These are phyloP conservation scores for Ectropis crepuscularia DNA, from an alignment of 2,888 invertebrate genomes.

Conservation along the genomic window DNA sequence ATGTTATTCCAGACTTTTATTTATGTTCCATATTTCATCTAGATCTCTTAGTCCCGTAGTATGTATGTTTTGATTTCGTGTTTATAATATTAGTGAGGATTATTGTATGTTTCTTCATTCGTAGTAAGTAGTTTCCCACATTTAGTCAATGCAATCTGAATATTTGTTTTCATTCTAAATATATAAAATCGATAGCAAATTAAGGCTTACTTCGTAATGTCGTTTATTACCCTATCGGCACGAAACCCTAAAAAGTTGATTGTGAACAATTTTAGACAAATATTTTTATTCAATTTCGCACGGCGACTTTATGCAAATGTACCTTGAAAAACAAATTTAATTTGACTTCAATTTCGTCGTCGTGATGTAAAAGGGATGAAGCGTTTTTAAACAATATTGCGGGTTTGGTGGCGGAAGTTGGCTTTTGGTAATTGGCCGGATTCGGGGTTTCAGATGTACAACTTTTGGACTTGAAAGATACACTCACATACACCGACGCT, in stretches of 20 bases:
- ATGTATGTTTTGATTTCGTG: no score
- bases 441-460: background rate
- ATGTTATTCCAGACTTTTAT: no score
- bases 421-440: constrained; percentile 26
- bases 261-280: constrained; percentile 37
- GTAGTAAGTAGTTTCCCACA: no score
- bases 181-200: no score
- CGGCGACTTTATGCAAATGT: constrained; percentile 40
- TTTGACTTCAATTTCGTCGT: constrained; percentile 52
- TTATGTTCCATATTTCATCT: no score
- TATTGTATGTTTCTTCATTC: no score
- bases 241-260: constrained; percentile 30
- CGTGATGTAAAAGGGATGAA: constrained; percentile 47
- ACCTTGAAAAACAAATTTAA: constrained; percentile 49
- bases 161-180: no score
- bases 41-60: no score
- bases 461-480: background rate
- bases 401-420: constrained; percentile 42
- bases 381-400: constrained; percentile 48
- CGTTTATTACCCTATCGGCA: no score
- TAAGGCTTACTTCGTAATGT: no score
- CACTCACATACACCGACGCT: background rate
- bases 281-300: constrained; percentile 41
- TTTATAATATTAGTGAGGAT: no score
- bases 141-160: no score